Evolutionary conservation across 2,797 vertebrate species (phyloP).

Genomic region (Spinibarbus caldwelli): DNA sequence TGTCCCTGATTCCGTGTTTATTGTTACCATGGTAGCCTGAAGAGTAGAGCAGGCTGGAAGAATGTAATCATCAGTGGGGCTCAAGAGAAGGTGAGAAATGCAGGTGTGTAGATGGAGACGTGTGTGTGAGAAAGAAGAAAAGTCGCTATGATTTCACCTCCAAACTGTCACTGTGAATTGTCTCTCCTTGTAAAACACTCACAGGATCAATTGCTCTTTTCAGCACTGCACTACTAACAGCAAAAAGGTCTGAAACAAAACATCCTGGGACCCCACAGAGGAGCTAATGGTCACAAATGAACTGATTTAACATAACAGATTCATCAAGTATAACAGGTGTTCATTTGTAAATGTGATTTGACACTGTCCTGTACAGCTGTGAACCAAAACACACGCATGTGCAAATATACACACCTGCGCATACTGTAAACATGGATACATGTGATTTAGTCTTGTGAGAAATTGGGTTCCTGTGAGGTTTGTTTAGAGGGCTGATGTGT

Average conservation of each 20-base stretch:
- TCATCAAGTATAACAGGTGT: not conserved
- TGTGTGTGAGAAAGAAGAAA: not conserved
- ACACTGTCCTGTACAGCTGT: not conserved
- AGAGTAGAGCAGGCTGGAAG: slow-evolving; percentile 36
- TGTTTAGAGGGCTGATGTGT: slow-evolving; percentile 68
- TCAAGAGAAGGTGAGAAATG: slow-evolving; percentile 45
- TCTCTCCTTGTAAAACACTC: slow-evolving; percentile 24
- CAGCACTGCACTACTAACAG: slow-evolving; percentile 11
- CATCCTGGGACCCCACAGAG: slow-evolving; percentile 23
- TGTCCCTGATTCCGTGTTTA: slow-evolving; percentile 42
- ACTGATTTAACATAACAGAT: not conserved
- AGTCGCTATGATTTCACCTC: slow-evolving; percentile 8
- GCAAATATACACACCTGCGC: slow-evolving; percentile 16
- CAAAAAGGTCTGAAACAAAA: not conserved
- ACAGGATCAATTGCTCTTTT: slow-evolving; percentile 11
- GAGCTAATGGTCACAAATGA: slow-evolving; percentile 14
- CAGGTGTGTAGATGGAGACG: slow-evolving; percentile 37
- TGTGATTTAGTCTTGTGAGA: slow-evolving; percentile 61
- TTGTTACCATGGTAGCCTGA: slow-evolving; percentile 53
- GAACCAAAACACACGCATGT: not conserved
- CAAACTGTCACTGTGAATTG: slow-evolving; percentile 38
- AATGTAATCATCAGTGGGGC: slow-evolving; percentile 48
- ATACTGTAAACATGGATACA: slow-evolving; percentile 16
- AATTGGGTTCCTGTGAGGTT: slow-evolving; percentile 65
- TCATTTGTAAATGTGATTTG: not conserved